Evolutionary conservation across 1,140 invertebrate genomes (phyloP), one percentile per base, ranked within the genome.

Genomic region (Eueides isabella): DNA sequence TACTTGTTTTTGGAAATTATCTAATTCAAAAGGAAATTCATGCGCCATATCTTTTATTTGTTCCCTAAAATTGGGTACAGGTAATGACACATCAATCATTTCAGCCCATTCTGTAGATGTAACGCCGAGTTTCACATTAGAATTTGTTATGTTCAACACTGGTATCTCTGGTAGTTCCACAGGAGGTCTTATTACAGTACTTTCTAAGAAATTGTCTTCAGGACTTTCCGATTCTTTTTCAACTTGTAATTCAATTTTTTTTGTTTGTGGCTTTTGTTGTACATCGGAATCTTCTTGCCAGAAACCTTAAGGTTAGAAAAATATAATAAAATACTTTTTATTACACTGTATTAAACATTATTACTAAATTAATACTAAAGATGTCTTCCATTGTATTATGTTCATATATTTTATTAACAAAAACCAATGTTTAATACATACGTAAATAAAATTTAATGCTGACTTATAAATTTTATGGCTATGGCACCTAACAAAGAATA

Each of bases 1-100:
- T 85, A 95, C 95, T 89, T 97, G 95, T 93, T 99, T 99, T 91
- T 99, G 99, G 87, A 99, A 99, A 7, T 95, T 97, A 92, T 99
- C 99, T 79, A 99, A 94, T 88, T 99, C 98, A 94, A 99, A 99
- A 30, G 96, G 96, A 93, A 97, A 99, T 85, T 94, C 95, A 80
- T 97, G 96, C 1, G 98, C 98, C 91, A 98, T 97, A 73, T 97
- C 95, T 35, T 97, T 97, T 75, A 99, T 95, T 85, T 95, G 95
- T 80, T 97, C 95, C 63, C 97, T 94, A 89, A 98, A 99, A 89
- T 99, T 96, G 41, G 93, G 94, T 1, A 98, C 96, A 19, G 97
- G 97, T 62, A 95, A 92, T 16, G 95, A 95, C 0, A 97, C 95
- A 91, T 99, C 97, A 55, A 99, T 94, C 86, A 97, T 95, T 84